Evolutionary conservation across 2,888 invertebrate genomes (phyloP).

Genomic region (Polydrusus pterygomalis): DNA sequence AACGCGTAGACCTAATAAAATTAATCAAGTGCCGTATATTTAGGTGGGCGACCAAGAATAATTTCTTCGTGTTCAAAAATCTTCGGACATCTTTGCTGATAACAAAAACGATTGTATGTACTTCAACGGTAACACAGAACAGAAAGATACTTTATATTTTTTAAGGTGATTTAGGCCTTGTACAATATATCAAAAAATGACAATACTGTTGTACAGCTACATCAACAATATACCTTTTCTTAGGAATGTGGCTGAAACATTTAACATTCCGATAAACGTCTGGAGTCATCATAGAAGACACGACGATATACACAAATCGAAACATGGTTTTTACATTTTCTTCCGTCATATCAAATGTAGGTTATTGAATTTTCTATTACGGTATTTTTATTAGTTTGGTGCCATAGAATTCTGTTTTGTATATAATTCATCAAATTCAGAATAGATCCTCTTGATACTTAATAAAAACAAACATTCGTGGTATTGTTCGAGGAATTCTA

Average conservation of each 20-base stretch:
- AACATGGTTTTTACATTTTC: conserved; percentile 7
- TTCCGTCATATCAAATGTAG: conserved; percentile 3
- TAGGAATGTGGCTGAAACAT: conserved; percentile 1
- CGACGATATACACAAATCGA: background rate
- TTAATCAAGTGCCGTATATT: no score
- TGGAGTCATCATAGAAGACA: background rate
- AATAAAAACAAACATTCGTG: conserved; percentile 22
- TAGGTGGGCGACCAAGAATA: no score
- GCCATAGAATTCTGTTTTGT: conserved; percentile 9
- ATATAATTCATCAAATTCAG: conserved; percentile 20
- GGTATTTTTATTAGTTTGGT: background rate
- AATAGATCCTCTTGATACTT: conserved; percentile 29
- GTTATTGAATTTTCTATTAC: conserved; percentile 14
- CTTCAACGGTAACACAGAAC: no score
- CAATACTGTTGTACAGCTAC: background rate
- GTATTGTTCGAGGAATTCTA: conserved; percentile 24
- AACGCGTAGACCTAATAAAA: no score
- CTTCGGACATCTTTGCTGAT: no score
- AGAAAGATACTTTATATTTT: no score
- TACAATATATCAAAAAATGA: background rate
- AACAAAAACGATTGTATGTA: no score
- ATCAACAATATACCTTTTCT: background rate
- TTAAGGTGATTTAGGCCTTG: background rate
- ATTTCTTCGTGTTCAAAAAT: no score
- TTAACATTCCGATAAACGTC: background rate